Evolutionary conservation across 2,888 invertebrate genomes (phyloP), one percentile per base, ranked within the genome.

Genomic region (Camptogramma bilineatum): DNA sequence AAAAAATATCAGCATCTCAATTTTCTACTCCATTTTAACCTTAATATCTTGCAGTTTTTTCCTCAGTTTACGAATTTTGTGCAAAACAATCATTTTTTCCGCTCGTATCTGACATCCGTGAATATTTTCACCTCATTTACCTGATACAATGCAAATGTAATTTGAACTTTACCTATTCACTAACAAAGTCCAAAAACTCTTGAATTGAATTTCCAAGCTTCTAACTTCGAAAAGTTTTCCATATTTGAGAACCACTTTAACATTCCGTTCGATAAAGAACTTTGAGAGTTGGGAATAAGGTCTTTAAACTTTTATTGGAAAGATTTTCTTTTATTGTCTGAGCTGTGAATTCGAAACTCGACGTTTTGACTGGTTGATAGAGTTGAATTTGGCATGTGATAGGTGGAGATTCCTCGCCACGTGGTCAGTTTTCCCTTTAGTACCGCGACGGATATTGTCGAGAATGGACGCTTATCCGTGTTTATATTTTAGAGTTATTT

Each of bases 61-160:
- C 42, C 4, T 44, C 1, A 16, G 56, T 48, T n/a, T n/a, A n/a
- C n/a, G n/a, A 34, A 18, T 44, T 63, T 44, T 17, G 8, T 28
- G 24, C 18, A 62, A 68, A 68, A 66, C 65, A 71, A 69, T 69
- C 61, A 47, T 64, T 1, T 62, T 61, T 62, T 57, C 55, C 46
- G 21, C 16, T 4, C 48, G 50, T 34, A 64, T 67, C 69, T 62
- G 50, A 65, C 65, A 71, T 48, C 66, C 72, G 62, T 62, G 62
- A 74, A 70, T 68, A 68, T 69, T 71, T 66, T 65, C 63, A 65
- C 56, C 62, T 68, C 65, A 65, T 69, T 68, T 66, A 66, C 64
- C 62, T 67, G 56, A 52, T 51, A 52, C 34, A 19, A 39, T 44
- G 61, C 44, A 18, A 64, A 56, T 65, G 46, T 46, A 68, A 65